Evolutionary conservation across 2,888 invertebrate species (phyloP).

Genomic region (Xestia ashworthii): DNA sequence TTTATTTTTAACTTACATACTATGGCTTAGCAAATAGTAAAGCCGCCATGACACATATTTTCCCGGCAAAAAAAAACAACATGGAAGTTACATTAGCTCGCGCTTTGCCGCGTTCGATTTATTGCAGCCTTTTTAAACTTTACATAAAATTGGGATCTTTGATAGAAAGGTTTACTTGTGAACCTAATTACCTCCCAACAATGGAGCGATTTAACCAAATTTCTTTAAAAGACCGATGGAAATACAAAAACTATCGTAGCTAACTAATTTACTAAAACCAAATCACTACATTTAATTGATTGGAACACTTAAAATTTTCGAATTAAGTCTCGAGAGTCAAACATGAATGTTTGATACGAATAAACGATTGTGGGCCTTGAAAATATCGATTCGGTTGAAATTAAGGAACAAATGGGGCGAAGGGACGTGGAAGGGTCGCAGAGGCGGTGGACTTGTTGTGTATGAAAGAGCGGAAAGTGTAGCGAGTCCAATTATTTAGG

Average conservation of each 20-base stretch:
- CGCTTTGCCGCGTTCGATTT: slow-evolving; percentile 23
- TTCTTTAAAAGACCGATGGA: slow-evolving; percentile 7
- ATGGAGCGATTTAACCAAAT: slow-evolving; percentile 20
- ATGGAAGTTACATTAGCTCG: slow-evolving; percentile 36
- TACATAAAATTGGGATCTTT: slow-evolving; percentile 7
- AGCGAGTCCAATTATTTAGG: slow-evolving; percentile 7
- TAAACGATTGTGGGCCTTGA: slow-evolving; percentile 77
- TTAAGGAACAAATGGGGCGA: slow-evolving; percentile 82
- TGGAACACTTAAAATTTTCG: slow-evolving; percentile 46
- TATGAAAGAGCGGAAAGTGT: slow-evolving; percentile 61
- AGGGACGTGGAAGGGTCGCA: slow-evolving; percentile 76
- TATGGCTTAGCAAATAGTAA: slow-evolving; percentile 13
- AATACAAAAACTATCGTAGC: slow-evolving; percentile 6
- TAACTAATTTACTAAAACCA: slow-evolving; percentile 19
- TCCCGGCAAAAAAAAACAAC: slow-evolving; percentile 26
- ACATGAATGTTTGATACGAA: slow-evolving; percentile 76
- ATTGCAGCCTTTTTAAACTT: slow-evolving; percentile 17
- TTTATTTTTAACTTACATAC: slow-evolving; percentile 22
- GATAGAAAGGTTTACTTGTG: slow-evolving; percentile 18
- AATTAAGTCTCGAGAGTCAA: slow-evolving; percentile 49
- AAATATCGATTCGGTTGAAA: slow-evolving; percentile 82
- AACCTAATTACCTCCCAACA: slow-evolving; percentile 19
- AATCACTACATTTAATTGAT: slow-evolving; percentile 43
- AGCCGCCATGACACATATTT: slow-evolving; percentile 31
- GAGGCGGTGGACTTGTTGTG: slow-evolving; percentile 51